These are phyloP conservation scores for Athalia cordata DNA, from an alignment of 2,888 invertebrate species.

Conservation along the genomic window DNA sequence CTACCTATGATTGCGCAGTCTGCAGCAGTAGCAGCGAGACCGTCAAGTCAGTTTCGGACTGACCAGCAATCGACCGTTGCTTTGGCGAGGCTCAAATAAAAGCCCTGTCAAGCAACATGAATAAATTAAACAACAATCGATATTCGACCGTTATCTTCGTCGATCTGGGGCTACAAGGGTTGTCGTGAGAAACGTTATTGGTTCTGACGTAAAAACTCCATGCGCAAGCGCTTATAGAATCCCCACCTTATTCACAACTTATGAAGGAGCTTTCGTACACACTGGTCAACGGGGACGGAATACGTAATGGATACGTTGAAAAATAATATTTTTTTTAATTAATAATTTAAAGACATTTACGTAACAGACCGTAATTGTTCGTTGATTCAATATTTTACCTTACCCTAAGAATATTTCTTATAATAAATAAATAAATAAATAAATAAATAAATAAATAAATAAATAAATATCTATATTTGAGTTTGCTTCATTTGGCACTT, in stretches of 20 bases:
- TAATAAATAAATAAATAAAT: slow-evolving; percentile 15
- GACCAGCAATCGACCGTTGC: slow-evolving; percentile 39
- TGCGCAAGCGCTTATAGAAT: slow-evolving; percentile 33
- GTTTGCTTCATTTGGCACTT: slow-evolving; percentile 27
- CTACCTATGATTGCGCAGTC: slow-evolving; percentile 9
- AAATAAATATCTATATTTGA: slow-evolving; percentile 10
- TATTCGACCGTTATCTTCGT: slow-evolving; percentile 58
- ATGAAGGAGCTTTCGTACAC: too few species aligned
- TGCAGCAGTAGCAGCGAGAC: background rate
- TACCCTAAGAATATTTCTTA: background rate
- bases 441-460: slow-evolving; percentile 6
- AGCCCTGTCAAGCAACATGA: slow-evolving; percentile 59
- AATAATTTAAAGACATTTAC: too few species aligned
- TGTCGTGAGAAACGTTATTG: slow-evolving; percentile 1
- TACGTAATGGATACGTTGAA: too few species aligned
- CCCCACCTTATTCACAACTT: slow-evolving; percentile 11
- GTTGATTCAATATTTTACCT: background rate
- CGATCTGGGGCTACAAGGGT: slow-evolving; percentile 48
- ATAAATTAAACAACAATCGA: slow-evolving; percentile 70
- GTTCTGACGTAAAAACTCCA: slow-evolving; percentile 9
- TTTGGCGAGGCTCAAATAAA: slow-evolving; percentile 39
- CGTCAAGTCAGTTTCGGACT: slow-evolving; percentile 19
- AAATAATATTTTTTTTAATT: too few species aligned
- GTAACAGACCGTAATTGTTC: background rate
- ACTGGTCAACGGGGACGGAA: too few species aligned